Conservation (phyloP, 2,797 vertebrate species). For the Erethizon dorsatum region DNA sequence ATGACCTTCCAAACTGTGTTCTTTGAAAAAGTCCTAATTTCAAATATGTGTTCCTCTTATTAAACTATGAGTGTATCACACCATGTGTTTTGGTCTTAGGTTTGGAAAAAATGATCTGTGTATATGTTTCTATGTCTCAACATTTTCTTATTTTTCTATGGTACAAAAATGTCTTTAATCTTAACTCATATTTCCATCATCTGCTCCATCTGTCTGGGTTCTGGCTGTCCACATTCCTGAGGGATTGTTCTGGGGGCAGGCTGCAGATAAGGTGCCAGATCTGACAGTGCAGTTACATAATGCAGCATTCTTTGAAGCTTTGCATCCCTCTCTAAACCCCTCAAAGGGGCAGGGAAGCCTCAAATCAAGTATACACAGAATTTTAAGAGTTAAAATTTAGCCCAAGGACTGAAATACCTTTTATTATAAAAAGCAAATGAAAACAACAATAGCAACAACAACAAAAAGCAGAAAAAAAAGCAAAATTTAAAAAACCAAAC, state of each 20-base stretch:
- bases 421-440: background rate
- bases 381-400: constrained; percentile 18
- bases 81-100: background rate
- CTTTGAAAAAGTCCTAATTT: background rate
- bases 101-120: constrained; percentile 76
- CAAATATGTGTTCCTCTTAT: background rate
- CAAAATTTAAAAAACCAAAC: background rate
- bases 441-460: background rate
- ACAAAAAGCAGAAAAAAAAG: background rate
- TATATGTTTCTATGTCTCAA: constrained; percentile 72
- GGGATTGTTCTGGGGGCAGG: constrained; percentile 11
- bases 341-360: background rate
- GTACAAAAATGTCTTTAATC: constrained; percentile 76
- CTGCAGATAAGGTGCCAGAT: background rate
- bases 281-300: constrained; percentile 17
- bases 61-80: background rate
- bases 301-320: background rate
- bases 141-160: constrained; percentile 63
- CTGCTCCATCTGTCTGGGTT: constrained; percentile 60
- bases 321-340: background rate
- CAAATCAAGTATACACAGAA: background rate
- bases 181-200: constrained; percentile 70
- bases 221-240: constrained; percentile 52
- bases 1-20: background rate
- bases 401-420: background rate